Evolutionary conservation across 2,888 invertebrate genomes (phyloP), one percentile per base, ranked within the genome.

Genomic region (Carcina quercana): DNA sequence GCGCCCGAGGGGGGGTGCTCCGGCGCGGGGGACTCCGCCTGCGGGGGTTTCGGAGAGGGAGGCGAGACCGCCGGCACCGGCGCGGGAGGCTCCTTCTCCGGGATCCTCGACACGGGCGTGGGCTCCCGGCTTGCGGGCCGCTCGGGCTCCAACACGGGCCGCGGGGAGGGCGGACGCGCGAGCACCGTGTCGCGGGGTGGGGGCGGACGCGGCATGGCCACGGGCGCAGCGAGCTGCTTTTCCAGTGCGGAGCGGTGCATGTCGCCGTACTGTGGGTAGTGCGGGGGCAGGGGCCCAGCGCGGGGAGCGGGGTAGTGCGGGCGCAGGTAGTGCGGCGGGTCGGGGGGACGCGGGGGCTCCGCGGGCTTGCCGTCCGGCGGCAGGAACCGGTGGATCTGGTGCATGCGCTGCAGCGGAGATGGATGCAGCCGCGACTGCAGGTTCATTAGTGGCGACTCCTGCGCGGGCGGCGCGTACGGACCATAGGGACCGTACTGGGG

Each of bases 401-500:
- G 53, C 45, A 37, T 38, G 35, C 34, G 46, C 31, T 39, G 44
- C 35, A 47, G 33, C 10, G 48, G 39, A 28, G 47, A 30, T 28
- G 43, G 33, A 21, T 35, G 40, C 10, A 39, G 33, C 15, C 19
- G 24, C 17, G 32, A 12, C 15, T 35, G 41, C 25, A 40, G 34
- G 4, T 35, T 30, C 5, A 38, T 39, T 7, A 35, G 42, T 3
- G 40, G 25, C 11, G 32, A 19, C 12, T 20, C 47, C 42, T 34
- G 38, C 30, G 37, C 42, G 26, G 40, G 45, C 28, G 78, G 79
- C 25, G 78, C 80, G 53, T 80, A 82, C 1, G 82, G 83, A 0
- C 76, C 74, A 54, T 80, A 80, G 1, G 79, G 72, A 0, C 70
- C 75, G 47, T 78, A 83, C 39, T 78, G 79, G 1, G 84, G 84